A percentile compares a stretch with the other conserved stretches of the same genome.
Evolutionary conservation across 2,888 invertebrate genomes (phyloP).

Genomic region (Mesoligia furuncula): DNA sequence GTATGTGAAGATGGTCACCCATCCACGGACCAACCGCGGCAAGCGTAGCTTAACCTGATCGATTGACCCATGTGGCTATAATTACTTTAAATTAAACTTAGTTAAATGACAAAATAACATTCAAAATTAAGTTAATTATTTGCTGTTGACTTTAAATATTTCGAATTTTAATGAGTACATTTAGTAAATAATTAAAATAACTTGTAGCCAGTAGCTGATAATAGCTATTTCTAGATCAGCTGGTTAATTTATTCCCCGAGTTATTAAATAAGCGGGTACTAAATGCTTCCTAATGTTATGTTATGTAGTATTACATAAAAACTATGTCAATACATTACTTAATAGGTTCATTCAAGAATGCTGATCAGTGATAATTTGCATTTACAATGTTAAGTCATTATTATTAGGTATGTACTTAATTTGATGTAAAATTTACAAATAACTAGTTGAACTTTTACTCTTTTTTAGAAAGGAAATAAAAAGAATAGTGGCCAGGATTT

Average conservation of each 20-base stretch:
- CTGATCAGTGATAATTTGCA: constrained; percentile 37
- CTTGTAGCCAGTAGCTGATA: not conserved
- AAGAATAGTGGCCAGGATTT: not conserved
- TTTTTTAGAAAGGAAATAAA: not conserved
- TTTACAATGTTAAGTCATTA: constrained; percentile 18
- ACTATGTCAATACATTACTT: constrained; percentile 39
- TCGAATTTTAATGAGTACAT: constrained; percentile 1
- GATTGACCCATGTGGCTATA: no score
- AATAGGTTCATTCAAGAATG: constrained; percentile 30
- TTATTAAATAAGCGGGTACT: constrained; percentile 27
- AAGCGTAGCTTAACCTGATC: no score
- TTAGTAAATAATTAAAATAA: not conserved
- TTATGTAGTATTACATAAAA: constrained; percentile 45
- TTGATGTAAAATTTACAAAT: not conserved
- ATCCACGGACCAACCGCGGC: no score
- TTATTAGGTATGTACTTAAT: not conserved
- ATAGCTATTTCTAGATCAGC: constrained; percentile 23
- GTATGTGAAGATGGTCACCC: no score
- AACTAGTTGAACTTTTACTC: not conserved
- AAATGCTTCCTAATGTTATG: constrained; percentile 56
- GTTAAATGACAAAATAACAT: not conserved
- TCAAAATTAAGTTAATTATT: not conserved
- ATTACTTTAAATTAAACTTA: not conserved
- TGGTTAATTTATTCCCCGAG: constrained; percentile 22
- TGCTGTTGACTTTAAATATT: not conserved